Evolutionary conservation across 2,888 invertebrate species (phyloP), one percentile per base, ranked within the genome.

Genomic region (Frankliniella intonsa): DNA sequence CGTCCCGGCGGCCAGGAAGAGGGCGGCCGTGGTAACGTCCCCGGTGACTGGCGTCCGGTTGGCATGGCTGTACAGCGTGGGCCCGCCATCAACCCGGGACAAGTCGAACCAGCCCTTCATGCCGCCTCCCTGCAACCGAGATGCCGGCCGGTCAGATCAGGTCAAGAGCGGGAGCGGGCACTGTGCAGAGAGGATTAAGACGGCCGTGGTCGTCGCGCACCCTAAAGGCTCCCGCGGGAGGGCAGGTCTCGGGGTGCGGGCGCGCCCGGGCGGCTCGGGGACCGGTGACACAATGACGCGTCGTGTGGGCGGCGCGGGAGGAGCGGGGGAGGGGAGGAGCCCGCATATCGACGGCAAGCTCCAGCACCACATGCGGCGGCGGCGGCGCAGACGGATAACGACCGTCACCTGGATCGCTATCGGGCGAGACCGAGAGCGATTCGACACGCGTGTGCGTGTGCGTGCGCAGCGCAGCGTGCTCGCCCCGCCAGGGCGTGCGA

Each of bases 41-140:
- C 96, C 97, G 80, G 96, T 96, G 86, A 98, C 98, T 55, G 98
- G 95, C 69, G 98, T 98, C 86, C 98, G 92, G 90, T 97, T 97
- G 89, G 95, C 94, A 90, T 96, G 96, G 87, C 94, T 94, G 90
- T 98, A 99, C 85, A 97, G 93, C 86, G 98, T 98, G 85, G 98
- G 98, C 86, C 97, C 98, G 88, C 97, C 97, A 91, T 97, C 95
- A 90, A 94, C 94, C 88, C 98, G 95, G 91, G 98, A 98, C 85
- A 97, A 97, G 89, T 97, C 97, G 90, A 97, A 97, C 97, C 97
- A 97, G 90, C 97, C 97, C 92, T 92, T 95, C 95, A 95, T 96
- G 89, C 90, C 92, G 88, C 62, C 80, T 19, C 27, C 50, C 50
- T 65, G 50, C 38, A 49, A 51, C 80, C 50, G 12, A 38, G 38